Conservation (phyloP, 2,888 invertebrate species). For the Pseudococcus jackbeardsleyi region DNA sequence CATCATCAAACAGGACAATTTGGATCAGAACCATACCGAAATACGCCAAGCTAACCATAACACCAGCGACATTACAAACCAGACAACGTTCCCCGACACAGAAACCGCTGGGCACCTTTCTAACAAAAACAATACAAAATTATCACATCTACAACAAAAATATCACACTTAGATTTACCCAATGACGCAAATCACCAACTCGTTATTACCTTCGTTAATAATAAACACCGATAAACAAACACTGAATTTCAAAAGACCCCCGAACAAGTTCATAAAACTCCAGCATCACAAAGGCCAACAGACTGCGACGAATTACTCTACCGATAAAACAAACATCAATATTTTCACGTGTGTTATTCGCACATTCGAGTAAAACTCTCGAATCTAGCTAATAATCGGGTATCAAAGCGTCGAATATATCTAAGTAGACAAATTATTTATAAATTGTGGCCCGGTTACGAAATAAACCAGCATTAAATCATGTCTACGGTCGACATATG, state of each 20-base stretch:
- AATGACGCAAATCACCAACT: background rate
- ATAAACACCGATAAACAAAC: background rate
- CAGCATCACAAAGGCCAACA: background rate
- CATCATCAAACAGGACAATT: no score
- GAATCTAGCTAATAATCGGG: background rate
- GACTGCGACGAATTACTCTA: background rate
- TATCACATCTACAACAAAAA: background rate
- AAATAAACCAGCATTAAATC: conserved; percentile 58
- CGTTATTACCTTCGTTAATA: background rate
- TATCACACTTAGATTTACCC: background rate
- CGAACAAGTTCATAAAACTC: background rate
- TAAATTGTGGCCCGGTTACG: conserved; percentile 60
- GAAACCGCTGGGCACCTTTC: no score
- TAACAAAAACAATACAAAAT: background rate
- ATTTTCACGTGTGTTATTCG: conserved; percentile 17
- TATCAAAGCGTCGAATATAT: conserved; percentile 53
- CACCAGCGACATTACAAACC: no score
- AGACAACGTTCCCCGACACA: no score
- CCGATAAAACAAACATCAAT: conserved; percentile 34
- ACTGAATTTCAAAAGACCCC: background rate
- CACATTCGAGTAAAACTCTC: background rate
- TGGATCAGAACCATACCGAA: no score
- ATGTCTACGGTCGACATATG: conserved; percentile 61
- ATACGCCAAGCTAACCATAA: no score
- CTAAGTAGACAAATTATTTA: conserved; percentile 62